These are phyloP conservation scores for Campylomormyrus numenius DNA, from an alignment of 2,113 vertebrate genomes.

Conservation along the genomic window DNA sequence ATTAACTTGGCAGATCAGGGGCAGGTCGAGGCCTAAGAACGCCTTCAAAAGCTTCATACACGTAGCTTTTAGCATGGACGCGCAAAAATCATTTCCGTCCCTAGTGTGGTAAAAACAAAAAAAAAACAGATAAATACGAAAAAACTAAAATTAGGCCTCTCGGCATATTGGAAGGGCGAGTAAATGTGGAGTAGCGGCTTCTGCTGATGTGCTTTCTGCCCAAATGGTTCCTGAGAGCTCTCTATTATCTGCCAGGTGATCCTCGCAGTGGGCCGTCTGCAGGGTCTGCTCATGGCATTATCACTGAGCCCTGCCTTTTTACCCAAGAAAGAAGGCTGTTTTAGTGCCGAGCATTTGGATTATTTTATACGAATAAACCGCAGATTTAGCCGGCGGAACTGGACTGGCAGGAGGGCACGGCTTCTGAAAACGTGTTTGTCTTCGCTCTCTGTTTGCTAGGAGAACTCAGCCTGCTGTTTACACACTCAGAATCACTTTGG, in stretches of 20 bases:
- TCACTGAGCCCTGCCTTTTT: conserved; percentile 33
- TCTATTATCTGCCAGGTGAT: conserved; percentile 43
- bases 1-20: conserved; percentile 28
- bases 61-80: conserved; percentile 25
- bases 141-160: conserved; percentile 49
- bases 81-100: not conserved
- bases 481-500: conserved; percentile 52
- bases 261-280: conserved; percentile 37
- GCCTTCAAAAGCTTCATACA: conserved; percentile 58
- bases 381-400: conserved; percentile 41
- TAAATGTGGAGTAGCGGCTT: conserved; percentile 26
- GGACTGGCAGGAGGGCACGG: conserved; percentile 43
- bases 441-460: conserved; percentile 51
- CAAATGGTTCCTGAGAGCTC: conserved; percentile 36
- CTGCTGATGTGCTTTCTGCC: conserved; percentile 23
- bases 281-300: conserved; percentile 50
- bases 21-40: conserved; percentile 33
- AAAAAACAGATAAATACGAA: not conserved
- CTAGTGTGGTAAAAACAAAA: not conserved
- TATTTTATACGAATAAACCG: conserved; percentile 25
- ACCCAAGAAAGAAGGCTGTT: not conserved
- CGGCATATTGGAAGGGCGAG: conserved; percentile 44
- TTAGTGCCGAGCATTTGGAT: conserved; percentile 20
- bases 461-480: conserved; percentile 53
- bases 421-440: conserved; percentile 61